Conservation (phyloP, 1,140 invertebrate species). For the Telenomus remus region DNA sequence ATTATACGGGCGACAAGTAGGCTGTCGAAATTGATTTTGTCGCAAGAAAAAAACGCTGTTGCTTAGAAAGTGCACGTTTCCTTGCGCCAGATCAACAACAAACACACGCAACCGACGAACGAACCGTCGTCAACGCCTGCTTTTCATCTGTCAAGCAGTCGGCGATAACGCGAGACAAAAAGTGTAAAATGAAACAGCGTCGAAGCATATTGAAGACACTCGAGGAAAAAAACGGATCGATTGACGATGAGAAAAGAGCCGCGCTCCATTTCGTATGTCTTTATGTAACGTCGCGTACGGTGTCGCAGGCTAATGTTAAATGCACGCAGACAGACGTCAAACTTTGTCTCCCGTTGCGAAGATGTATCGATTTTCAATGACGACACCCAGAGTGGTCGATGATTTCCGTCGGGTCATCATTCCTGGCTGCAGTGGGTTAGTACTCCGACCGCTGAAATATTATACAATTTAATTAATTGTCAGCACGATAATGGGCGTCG, state of each 20-base stretch:
- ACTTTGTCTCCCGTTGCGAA: neutral
- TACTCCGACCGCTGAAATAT: too few relatives aligned
- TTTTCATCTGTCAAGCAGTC: constrained; percentile 31
- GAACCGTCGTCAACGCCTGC: neutral
- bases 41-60: constrained; percentile 43
- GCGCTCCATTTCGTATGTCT: constrained; percentile 10
- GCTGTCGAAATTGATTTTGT: constrained; percentile 68
- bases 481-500: constrained; percentile 12
- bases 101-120: neutral
- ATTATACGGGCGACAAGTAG: constrained; percentile 74
- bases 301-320: too few relatives aligned
- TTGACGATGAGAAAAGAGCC: constrained; percentile 19
- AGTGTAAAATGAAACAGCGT: constrained; percentile 25
- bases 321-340: too few relatives aligned
- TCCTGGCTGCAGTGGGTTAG: too few relatives aligned
- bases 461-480: constrained; percentile 30
- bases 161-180: constrained; percentile 18
- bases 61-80: constrained; percentile 7
- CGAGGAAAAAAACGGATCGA: constrained; percentile 27
- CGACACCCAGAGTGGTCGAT: neutral
- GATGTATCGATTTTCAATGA: constrained; percentile 26
- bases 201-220: too few relatives aligned
- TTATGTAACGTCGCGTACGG: constrained; percentile 1
- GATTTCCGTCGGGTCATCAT: too few relatives aligned
- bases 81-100: constrained; percentile 5